Evolutionary conservation across 2,888 invertebrate species (phyloP), one percentile per base, ranked within the genome.

Genomic region (Aphodius sticticus): DNA sequence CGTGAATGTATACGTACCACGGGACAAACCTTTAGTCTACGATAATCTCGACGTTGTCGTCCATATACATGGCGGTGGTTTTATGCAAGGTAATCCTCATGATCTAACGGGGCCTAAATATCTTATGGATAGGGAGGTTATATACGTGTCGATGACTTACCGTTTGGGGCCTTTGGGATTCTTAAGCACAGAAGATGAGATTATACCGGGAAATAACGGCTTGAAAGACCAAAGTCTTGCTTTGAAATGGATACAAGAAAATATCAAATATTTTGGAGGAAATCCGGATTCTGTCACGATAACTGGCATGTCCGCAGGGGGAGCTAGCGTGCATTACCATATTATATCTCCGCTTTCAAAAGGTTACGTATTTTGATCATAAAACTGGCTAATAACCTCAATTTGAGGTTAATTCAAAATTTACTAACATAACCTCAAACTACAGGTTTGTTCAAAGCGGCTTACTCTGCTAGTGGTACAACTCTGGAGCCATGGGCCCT

Each of bases 171-270:
- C 80, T 6, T 74, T 78, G 0, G 94, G 95, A 77, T 95, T 95
- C 86, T 88, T 95, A 0, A 94, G 94, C 85, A 94, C 94, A 0
- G 94, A 92, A 9, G 94, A 95, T 82, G 90, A 91, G 0, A 85
- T 90, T 0, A 90, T 93, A 0, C 92, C 95, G 0, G 93, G 93
- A 4, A 95, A 95, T 86, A 92, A 91, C 84, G 95, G 94, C 0
- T 86, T 95, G 69, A 95, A 94, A 85, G 95, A 95, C 89, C 94
- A 95, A 88, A 90, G 89, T 38, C 90, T 92, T 82, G 94, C 94
- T 0, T 87, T 95, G 71, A 90, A 91, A 81, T 95, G 94, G 94
- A 88, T 94, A 0, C 91, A 92, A 78, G 87, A 91, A 70, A 94
- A 95, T 86, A 93, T 95, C 81, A 89, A 91, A 82, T 90, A 90